phyloP scores from a whole-genome alignment of 2,797 vertebrate species.

The Furcifer pardalis region DNA sequence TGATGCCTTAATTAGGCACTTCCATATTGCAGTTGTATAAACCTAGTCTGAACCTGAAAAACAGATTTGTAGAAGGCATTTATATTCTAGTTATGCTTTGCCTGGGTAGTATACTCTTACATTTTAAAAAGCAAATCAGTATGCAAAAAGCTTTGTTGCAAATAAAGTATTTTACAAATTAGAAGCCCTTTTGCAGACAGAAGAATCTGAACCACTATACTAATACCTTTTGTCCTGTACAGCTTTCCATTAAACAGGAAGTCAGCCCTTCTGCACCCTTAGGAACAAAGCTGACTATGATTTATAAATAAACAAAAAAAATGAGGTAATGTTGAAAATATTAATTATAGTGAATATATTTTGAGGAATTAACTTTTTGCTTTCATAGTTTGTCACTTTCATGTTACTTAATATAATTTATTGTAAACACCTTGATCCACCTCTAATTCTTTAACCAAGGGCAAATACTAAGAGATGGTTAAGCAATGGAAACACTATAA shows the following conservation, averaged over 20 bases:
- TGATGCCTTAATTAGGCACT: conserved; percentile 60
- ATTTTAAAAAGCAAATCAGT: conserved; percentile 57
- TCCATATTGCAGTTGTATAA: conserved; percentile 60
- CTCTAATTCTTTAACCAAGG: conserved; percentile 53
- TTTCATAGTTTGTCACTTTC: conserved; percentile 57
- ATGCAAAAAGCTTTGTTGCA: conserved; percentile 34
- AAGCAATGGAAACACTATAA: conserved; percentile 66
- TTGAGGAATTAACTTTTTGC: conserved; percentile 11
- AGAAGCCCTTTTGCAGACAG: background rate
- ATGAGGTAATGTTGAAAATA: conserved; percentile 29
- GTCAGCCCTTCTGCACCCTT: background rate
- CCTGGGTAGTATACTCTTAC: conserved; percentile 65
- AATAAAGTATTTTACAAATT: conserved; percentile 45
- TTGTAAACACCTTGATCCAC: conserved; percentile 57
- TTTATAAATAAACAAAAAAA: background rate
- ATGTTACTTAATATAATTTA: conserved; percentile 53
- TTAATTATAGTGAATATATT: background rate
- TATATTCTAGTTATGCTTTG: conserved; percentile 60
- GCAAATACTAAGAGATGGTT: conserved; percentile 64
- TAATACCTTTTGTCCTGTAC: no score
- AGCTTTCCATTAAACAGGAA: no score
- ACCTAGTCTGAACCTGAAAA: conserved; percentile 70
- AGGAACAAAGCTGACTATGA: background rate
- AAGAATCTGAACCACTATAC: background rate
- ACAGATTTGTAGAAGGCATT: conserved; percentile 50